Percentiles rank a stretch among this genome's conserved stretches.
Conservation (phyloP, 2,888 invertebrate species). For the Phytoseiulus persimilis region DNA sequence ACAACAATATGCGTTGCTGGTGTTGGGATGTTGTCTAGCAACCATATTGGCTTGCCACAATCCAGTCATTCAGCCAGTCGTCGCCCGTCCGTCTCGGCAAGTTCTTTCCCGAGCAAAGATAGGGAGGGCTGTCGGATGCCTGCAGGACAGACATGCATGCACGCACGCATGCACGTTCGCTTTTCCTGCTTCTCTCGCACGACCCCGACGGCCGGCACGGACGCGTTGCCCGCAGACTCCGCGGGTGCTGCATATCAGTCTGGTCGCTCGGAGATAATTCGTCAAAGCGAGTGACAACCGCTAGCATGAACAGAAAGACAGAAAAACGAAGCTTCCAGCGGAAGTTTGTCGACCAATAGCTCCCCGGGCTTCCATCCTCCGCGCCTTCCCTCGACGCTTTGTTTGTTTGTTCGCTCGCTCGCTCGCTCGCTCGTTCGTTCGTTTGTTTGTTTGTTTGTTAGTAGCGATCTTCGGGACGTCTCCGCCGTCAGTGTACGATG, state of each 20-base stretch:
- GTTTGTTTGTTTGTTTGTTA: neutral
- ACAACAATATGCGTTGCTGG: slow-evolving; percentile 5
- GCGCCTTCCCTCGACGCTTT: neutral
- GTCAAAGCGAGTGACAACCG: neutral
- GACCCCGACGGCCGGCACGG: neutral
- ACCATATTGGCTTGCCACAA: neutral
- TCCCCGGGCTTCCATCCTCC: neutral
- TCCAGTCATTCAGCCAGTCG: neutral
- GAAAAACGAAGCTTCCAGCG: neutral
- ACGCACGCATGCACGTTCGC: neutral
- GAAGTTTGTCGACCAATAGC: neutral
- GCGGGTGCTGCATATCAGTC: neutral
- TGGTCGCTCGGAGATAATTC: neutral
- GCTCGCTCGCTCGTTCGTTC: neutral
- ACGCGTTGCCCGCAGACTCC: neutral
- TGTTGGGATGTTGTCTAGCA: neutral
- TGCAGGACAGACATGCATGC: neutral
- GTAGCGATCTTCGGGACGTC: neutral
- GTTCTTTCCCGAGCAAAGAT: neutral
- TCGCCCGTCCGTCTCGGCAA: neutral
- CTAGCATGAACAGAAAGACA: neutral
- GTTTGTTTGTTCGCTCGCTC: neutral
- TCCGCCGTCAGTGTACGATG: neutral
- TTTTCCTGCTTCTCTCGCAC: neutral
- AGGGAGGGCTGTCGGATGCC: neutral